These are phyloP conservation scores for Drosophila pseudotalamancana DNA, from an alignment of 2,888 invertebrate genomes.

Conservation along the genomic window DNA sequence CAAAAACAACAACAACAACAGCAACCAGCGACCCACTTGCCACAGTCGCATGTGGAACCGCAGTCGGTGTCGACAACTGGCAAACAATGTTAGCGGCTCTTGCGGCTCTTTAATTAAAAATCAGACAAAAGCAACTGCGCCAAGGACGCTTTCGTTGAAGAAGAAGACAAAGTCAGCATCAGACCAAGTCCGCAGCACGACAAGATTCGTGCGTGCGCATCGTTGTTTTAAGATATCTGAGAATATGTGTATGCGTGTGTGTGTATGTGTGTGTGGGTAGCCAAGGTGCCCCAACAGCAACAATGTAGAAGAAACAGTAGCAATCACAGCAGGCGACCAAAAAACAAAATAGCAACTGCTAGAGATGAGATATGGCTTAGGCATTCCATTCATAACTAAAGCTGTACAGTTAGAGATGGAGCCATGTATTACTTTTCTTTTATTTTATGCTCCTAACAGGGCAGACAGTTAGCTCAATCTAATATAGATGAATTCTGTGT, in stretches of 20 bases:
- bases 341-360: constrained; percentile 7
- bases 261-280: constrained; percentile 51
- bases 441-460: too few species aligned
- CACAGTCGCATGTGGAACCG: constrained; percentile 28
- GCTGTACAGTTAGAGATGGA: not conserved
- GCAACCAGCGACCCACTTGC: constrained; percentile 46
- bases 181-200: constrained; percentile 37
- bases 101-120: constrained; percentile 70
- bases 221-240: constrained; percentile 4
- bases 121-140: constrained; percentile 62
- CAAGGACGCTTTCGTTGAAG: constrained; percentile 72
- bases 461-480: too few species aligned
- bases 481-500: too few species aligned
- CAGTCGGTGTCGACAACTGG: constrained; percentile 13
- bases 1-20: constrained; percentile 35
- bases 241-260: not conserved
- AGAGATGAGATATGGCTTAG: constrained; percentile 22
- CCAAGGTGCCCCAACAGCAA: constrained; percentile 41
- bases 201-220: constrained; percentile 49
- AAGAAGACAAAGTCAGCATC: constrained; percentile 44
- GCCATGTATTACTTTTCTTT: not conserved
- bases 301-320: constrained; percentile 21
- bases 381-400: constrained; percentile 3
- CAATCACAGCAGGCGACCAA: constrained; percentile 33
- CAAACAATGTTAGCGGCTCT: constrained; percentile 43